Evolutionary conservation across 2,888 invertebrate species (phyloP).

Genomic region (Leptodirus hochenwartii): DNA sequence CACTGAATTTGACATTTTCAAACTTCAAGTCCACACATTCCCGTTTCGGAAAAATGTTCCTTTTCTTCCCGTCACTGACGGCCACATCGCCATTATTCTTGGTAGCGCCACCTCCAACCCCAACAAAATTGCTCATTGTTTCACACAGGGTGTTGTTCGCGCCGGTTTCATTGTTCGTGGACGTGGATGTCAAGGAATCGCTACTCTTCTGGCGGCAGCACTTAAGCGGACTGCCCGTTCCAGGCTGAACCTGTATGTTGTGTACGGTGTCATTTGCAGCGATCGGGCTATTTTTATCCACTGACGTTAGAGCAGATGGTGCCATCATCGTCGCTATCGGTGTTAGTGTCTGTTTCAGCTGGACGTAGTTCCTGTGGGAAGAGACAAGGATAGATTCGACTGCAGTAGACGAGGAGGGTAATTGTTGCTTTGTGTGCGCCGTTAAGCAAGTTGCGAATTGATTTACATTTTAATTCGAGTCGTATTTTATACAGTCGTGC

Average conservation of each 20-base stretch:
- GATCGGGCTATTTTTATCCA: constrained; percentile 3
- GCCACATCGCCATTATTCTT: constrained; percentile 16
- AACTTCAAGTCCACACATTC: constrained; percentile 50
- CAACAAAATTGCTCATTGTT: constrained; percentile 15
- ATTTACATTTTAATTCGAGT: no score
- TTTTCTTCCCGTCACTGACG: constrained; percentile 19
- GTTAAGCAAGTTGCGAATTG: no score
- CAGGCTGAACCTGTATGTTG: no score
- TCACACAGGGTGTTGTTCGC: constrained; percentile 16
- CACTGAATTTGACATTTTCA: constrained; percentile 42
- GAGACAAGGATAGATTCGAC: no score
- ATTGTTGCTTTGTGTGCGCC: no score
- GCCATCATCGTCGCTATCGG: background rate
- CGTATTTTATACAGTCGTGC: no score
- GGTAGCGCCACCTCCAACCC: constrained; percentile 12
- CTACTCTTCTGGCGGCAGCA: constrained; percentile 23
- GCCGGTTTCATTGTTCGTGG: constrained; percentile 14
- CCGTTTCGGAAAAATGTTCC: constrained; percentile 35
- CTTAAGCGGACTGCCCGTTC: constrained; percentile 17
- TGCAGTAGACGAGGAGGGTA: no score
- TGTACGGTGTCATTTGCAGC: no score
- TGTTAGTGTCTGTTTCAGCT: no score
- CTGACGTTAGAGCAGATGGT: constrained; percentile 1
- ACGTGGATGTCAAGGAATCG: constrained; percentile 18
- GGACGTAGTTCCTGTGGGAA: no score